Conservation (phyloP, 2,113 vertebrate species). For the Oceanodroma tethys region DNA sequence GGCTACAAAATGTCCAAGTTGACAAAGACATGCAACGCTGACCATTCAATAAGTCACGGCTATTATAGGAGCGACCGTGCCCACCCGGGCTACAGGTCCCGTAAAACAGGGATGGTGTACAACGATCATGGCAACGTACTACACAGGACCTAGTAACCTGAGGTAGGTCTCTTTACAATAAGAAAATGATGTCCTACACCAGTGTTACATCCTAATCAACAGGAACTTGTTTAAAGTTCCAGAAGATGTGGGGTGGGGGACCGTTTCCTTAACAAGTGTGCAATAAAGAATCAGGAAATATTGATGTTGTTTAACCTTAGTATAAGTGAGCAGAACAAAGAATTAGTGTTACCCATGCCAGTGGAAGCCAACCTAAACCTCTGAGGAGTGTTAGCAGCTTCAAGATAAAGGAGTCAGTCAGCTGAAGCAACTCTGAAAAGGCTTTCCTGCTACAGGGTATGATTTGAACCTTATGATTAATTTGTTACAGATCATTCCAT, state of each 20-base stretch:
- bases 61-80: constrained; percentile 62
- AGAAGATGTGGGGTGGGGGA: constrained; percentile 40
- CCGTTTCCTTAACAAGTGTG: constrained; percentile 54
- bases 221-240: constrained; percentile 62
- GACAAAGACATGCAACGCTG: constrained; percentile 79
- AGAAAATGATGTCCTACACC: constrained; percentile 71
- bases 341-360: constrained; percentile 38
- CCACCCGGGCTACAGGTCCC: constrained; percentile 62
- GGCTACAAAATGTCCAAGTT: constrained; percentile 82
- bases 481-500: constrained; percentile 35
- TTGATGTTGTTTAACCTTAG: neutral
- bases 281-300: constrained; percentile 48
- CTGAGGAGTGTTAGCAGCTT: constrained; percentile 47
- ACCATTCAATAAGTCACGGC: constrained; percentile 63
- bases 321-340: constrained; percentile 19
- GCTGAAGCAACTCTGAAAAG: constrained; percentile 41
- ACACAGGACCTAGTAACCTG: constrained; percentile 74
- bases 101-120: constrained; percentile 43
- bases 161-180: constrained; percentile 83
- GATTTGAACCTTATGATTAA: neutral
- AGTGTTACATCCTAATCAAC: constrained; percentile 75
- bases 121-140: constrained; percentile 57
- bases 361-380: constrained; percentile 47
- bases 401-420: constrained; percentile 33
- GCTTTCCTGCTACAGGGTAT: neutral